Conservation (phyloP, 2,888 invertebrate genomes). For the Lutraria lutraria region DNA sequence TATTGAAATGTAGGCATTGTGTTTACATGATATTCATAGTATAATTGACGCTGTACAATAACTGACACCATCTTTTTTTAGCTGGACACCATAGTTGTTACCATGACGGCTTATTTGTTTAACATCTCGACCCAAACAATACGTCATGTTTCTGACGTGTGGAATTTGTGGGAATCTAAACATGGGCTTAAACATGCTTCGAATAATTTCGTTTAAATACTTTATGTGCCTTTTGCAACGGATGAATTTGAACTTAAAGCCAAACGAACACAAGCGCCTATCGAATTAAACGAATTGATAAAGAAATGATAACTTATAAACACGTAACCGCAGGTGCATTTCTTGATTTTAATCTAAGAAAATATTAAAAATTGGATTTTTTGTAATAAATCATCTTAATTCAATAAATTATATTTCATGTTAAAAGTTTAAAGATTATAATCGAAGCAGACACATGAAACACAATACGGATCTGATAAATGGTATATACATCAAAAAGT, state of each 20-base stretch:
- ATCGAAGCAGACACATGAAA: background rate
- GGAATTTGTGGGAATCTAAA: no score
- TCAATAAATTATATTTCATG: background rate
- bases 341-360: background rate
- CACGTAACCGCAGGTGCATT: background rate
- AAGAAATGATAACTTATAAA: background rate
- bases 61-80: no score
- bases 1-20: no score
- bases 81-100: no score
- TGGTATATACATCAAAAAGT: background rate
- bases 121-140: no score
- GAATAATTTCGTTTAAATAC: background rate
- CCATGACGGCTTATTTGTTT: no score
- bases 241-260: background rate
- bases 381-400: background rate
- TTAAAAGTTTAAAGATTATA: background rate
- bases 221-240: background rate
- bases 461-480: background rate
- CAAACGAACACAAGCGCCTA: background rate
- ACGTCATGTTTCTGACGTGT: no score
- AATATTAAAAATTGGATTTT: background rate
- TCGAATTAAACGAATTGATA: background rate
- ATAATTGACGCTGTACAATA: no score
- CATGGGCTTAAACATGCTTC: background rate
- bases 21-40: no score